Percentiles rank a stretch among this genome's conserved stretches.
phyloP scores from a whole-genome alignment of 30 jellyfish, hydroid and myxozoan genomes.

The Aurelia coerulea region DNA sequence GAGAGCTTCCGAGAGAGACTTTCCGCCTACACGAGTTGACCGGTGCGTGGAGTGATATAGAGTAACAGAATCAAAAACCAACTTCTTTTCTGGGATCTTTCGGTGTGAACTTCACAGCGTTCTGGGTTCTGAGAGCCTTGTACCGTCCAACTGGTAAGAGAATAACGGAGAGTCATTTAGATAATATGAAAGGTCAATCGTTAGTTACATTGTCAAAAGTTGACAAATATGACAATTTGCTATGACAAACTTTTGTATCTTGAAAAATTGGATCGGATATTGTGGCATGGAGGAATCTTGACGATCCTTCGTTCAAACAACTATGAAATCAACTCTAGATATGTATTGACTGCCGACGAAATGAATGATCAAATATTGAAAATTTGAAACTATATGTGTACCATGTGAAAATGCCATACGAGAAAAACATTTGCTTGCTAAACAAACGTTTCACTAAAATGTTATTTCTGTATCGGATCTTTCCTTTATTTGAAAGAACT shows the following conservation, averaged over 20 bases:
- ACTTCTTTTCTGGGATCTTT: neutral
- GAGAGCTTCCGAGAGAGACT: neutral
- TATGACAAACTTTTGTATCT: slow-evolving; percentile 26
- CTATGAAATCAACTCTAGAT: slow-evolving; percentile 46
- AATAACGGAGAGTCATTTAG: slow-evolving; percentile 2
- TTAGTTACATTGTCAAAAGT: neutral
- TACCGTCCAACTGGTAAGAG: too few relatives aligned
- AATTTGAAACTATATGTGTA: slow-evolving; percentile 30
- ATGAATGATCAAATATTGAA: slow-evolving; percentile 33
- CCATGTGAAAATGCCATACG: slow-evolving; percentile 62
- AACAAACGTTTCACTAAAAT: slow-evolving; percentile 12
- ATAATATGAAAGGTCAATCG: slow-evolving; percentile 2
- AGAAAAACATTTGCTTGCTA: slow-evolving; percentile 27
- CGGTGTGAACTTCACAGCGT: neutral
- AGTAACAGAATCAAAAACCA: neutral
- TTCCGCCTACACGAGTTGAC: slow-evolving; percentile 1
- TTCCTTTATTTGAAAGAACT: too few relatives aligned
- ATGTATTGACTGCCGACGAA: neutral
- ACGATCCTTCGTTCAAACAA: slow-evolving; percentile 46
- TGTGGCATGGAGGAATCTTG: slow-evolving; percentile 25
- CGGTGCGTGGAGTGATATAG: neutral
- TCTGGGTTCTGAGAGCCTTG: neutral
- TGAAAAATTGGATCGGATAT: slow-evolving; percentile 18
- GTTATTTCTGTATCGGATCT: neutral
- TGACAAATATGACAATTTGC: neutral